Evolutionary conservation across 2,888 invertebrate genomes (phyloP).

Genomic region (Xylota segnis): DNA sequence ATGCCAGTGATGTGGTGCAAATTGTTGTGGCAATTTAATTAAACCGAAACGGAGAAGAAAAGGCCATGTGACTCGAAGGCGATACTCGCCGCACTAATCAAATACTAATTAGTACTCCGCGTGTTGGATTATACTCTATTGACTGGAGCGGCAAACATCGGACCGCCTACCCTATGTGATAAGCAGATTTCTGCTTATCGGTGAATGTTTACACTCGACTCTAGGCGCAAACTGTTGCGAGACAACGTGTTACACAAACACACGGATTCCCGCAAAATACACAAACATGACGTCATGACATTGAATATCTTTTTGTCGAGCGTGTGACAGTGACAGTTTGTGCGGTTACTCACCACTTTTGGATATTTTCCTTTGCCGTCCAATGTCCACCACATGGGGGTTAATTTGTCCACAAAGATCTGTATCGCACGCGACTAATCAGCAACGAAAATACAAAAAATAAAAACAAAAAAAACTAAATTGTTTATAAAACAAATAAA

Average conservation of each 20-base stretch:
- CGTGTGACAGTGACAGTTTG: background rate
- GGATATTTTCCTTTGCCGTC: background rate
- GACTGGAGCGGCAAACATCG: slow-evolving; percentile 19
- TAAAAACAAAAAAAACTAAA: background rate
- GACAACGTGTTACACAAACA: slow-evolving; percentile 22
- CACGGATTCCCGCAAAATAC: slow-evolving; percentile 15
- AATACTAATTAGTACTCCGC: slow-evolving; percentile 38
- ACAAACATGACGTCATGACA: slow-evolving; percentile 36
- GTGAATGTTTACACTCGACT: slow-evolving; percentile 18
- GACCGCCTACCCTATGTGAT: slow-evolving; percentile 21
- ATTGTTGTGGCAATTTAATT: slow-evolving; percentile 29
- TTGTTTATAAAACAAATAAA: slow-evolving; percentile 10
- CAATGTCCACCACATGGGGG: slow-evolving; percentile 9
- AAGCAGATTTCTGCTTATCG: slow-evolving; percentile 32
- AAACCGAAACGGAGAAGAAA: slow-evolving; percentile 7
- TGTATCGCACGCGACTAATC: background rate
- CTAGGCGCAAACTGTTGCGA: background rate
- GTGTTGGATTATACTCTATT: background rate
- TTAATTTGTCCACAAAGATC: background rate
- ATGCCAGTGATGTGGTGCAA: background rate
- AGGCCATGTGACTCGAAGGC: slow-evolving; percentile 1
- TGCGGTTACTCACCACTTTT: slow-evolving; percentile 11
- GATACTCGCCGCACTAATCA: slow-evolving; percentile 13
- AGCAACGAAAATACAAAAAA: background rate
- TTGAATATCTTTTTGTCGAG: background rate